Evolutionary conservation across 2,888 invertebrate species (phyloP).

Genomic region (Sphaerophoria rueppellii): DNA sequence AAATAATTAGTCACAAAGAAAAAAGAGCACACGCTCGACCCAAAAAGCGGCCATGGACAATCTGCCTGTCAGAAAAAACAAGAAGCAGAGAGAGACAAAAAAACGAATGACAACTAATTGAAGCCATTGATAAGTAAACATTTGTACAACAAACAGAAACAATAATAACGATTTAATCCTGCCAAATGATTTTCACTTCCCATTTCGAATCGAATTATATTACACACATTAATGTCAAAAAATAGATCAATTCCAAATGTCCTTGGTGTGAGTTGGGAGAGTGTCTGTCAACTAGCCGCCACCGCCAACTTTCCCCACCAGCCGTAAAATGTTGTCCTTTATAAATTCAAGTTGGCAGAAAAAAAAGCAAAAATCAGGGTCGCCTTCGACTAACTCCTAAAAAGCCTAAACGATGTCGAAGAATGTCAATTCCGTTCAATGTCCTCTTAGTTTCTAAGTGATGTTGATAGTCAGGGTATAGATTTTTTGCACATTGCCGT

Average conservation of each 20-base stretch:
- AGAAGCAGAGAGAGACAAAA: neutral
- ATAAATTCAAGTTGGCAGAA: too few species aligned
- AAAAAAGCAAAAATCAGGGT: conserved; percentile 36
- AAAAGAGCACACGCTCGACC: neutral
- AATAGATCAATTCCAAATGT: conserved; percentile 45
- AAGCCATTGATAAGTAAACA: neutral
- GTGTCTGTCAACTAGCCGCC: conserved; percentile 28
- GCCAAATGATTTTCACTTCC: conserved; percentile 40
- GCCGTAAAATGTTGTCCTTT: too few species aligned
- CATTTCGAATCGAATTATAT: conserved; percentile 46
- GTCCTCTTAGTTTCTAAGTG: neutral
- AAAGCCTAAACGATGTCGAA: conserved; percentile 23
- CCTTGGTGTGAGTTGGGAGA: conserved; percentile 3
- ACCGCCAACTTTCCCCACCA: neutral
- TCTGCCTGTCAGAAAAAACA: neutral
- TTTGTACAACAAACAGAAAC: neutral
- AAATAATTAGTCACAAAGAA: neutral
- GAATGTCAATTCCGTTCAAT: conserved; percentile 56
- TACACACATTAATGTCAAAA: conserved; percentile 63
- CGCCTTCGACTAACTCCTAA: neutral
- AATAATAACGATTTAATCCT: conserved; percentile 30
- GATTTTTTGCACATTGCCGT: neutral
- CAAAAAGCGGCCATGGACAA: neutral
- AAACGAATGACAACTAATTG: conserved; percentile 49
- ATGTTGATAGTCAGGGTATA: conserved; percentile 3